Percentiles rank a stretch among this genome's conserved stretches.
Evolutionary conservation across 2,888 invertebrate species (phyloP).

Genomic region (Andrena bucephala): DNA sequence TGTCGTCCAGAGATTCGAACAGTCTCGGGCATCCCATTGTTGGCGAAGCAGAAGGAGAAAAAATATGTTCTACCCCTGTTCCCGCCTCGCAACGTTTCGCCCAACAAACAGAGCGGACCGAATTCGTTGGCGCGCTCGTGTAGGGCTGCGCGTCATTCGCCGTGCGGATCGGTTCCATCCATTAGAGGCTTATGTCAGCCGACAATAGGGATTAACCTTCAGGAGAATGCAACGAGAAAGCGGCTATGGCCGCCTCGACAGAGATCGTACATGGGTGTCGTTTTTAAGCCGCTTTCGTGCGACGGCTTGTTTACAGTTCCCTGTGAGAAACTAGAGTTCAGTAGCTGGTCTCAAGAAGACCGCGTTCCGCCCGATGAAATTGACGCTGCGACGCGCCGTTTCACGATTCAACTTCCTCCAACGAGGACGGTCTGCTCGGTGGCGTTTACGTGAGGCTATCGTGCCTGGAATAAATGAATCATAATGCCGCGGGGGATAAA

Average conservation of each 20-base stretch:
- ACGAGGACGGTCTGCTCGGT: too few species aligned
- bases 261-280: slow-evolving; percentile 60
- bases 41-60: slow-evolving; percentile 5
- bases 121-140: slow-evolving; percentile 45
- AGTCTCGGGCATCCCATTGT: slow-evolving; percentile 13
- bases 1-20: neutral
- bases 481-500: neutral
- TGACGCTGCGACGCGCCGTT: neutral
- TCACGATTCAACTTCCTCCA: too few species aligned
- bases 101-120: slow-evolving; percentile 57
- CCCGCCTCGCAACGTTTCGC: slow-evolving; percentile 43
- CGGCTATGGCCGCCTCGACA: slow-evolving; percentile 57
- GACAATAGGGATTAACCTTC: slow-evolving; percentile 82
- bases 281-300: slow-evolving; percentile 58
- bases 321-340: slow-evolving; percentile 49
- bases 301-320: slow-evolving; percentile 51
- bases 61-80: slow-evolving; percentile 50
- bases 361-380: neutral
- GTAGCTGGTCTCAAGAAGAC: neutral
- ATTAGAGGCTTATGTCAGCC: slow-evolving; percentile 82
- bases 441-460: slow-evolving; percentile 1
- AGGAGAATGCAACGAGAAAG: slow-evolving; percentile 63
- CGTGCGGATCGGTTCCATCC: slow-evolving; percentile 81
- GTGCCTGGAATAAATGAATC: slow-evolving; percentile 2
- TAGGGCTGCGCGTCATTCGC: slow-evolving; percentile 30